Evolutionary conservation across 2,113 vertebrate genomes (phyloP).

Genomic region (Muntiacus muntjak): DNA sequence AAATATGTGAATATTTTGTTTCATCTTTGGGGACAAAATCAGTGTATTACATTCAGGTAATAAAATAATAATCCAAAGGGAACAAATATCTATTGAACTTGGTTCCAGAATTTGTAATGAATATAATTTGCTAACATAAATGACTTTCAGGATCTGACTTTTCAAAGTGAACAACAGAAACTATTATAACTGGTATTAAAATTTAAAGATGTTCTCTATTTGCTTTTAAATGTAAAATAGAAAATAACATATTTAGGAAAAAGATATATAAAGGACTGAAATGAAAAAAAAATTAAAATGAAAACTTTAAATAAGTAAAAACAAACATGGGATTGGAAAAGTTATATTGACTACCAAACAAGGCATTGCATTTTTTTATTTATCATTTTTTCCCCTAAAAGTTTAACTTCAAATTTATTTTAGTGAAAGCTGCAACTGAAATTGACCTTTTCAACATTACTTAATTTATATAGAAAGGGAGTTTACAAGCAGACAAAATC

Average conservation of each 20-base stretch:
- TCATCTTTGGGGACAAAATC: constrained; percentile 67
- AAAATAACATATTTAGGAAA: not conserved
- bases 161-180: constrained; percentile 28
- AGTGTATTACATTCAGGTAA: constrained; percentile 58
- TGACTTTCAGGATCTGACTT: constrained; percentile 49
- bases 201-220: not conserved
- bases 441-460: not conserved
- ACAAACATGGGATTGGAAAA: not conserved
- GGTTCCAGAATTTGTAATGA: constrained; percentile 58
- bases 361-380: not conserved
- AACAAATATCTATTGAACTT: constrained; percentile 50
- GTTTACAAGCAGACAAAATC: not conserved
- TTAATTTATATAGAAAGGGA: not conserved
- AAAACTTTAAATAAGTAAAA: not conserved
- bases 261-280: not conserved
- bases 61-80: constrained; percentile 53
- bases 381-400: not conserved
- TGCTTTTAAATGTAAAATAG: not conserved
- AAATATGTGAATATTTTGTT: constrained; percentile 73
- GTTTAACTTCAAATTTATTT: not conserved
- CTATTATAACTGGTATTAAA: not conserved
- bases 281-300: not conserved
- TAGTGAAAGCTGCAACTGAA: not conserved
- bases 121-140: constrained; percentile 45
- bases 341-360: not conserved